phyloP scores from a whole-genome alignment of 2,797 vertebrate species.

The Anisognathus igniventris region DNA sequence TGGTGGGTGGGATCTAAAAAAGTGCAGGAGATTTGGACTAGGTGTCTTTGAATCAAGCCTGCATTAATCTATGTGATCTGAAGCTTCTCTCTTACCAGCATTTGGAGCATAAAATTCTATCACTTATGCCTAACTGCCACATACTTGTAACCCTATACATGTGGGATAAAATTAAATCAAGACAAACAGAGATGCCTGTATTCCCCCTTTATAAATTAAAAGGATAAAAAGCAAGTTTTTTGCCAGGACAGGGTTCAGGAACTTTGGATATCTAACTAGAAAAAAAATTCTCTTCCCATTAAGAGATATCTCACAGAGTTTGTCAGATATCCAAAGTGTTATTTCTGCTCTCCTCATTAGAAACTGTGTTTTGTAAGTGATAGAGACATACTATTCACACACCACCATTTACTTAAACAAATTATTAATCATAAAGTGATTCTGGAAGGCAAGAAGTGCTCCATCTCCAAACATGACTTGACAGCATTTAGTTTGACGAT shows the following conservation, averaged over 20 bases:
- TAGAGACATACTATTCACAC: neutral
- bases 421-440: conserved; percentile 7
- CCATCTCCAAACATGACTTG: neutral
- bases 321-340: conserved; percentile 31
- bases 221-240: neutral
- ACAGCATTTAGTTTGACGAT: neutral
- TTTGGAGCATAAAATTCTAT: conserved; percentile 71
- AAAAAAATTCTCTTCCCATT: neutral
- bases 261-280: neutral
- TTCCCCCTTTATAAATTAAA: neutral
- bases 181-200: neutral
- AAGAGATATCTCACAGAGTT: neutral
- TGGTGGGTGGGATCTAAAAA: neutral
- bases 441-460: neutral
- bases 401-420: neutral
- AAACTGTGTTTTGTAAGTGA: neutral
- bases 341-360: conserved; percentile 8
- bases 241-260: conserved; percentile 15
- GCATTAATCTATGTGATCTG: conserved; percentile 48
- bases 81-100: conserved; percentile 56
- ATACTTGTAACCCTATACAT: conserved; percentile 47
- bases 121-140: conserved; percentile 63
- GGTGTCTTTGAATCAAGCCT: conserved; percentile 50
- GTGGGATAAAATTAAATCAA: conserved; percentile 51
- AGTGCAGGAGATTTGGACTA: neutral